Evolutionary conservation across 2,113 vertebrate genomes (phyloP), one percentile per base, ranked within the genome.

Genomic region (Pelecanus crispus): DNA sequence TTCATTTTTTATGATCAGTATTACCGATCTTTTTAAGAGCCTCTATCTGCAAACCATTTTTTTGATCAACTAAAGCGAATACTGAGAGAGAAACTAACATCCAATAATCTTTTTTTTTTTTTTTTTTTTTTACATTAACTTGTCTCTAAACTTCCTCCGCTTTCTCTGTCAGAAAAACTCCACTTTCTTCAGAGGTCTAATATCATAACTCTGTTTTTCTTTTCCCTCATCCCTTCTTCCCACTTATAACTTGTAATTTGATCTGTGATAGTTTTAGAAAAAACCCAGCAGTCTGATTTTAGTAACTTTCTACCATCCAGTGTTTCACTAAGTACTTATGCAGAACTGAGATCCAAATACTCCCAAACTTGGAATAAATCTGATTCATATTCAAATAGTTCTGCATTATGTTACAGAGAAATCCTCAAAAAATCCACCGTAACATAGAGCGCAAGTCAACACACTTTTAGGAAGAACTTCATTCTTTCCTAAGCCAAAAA

Each of bases 171-270:
- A 94, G 90, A 89, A 93, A 42, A 5, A 4, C 25, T 75, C 34
- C 5, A 84, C 42, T 97, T 71, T 82, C 50, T 87, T 78, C 74
- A 79, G 44, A 86, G 53, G 80, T 89, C 84, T 92, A 66, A 92
- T 91, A 80, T 67, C 42, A 67, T 34, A 86, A 94, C 62, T 79
- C 90, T 77, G 17, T 67, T 81, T 88, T 55, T 80, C 86, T 92
- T 87, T 71, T 88, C 53, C 8, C 47, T 88, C 36, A 95, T 87
- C 24, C 62, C 17, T 92, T 24, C 90, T 93, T 93, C 90, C 71
- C 78, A 88, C 75, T 92, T 38, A 67, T 32, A 92, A 82, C 63
- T 91, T 88, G 73, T 68, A 95, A 88, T 92, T 93, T 82, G 50
- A 95, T 77, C 71, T 87, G 36, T 96, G 92, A 92, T 56, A 62